Evolutionary conservation across 2,797 vertebrate genomes (phyloP), one percentile per base, ranked within the genome.

Genomic region (Poecile montanus): DNA sequence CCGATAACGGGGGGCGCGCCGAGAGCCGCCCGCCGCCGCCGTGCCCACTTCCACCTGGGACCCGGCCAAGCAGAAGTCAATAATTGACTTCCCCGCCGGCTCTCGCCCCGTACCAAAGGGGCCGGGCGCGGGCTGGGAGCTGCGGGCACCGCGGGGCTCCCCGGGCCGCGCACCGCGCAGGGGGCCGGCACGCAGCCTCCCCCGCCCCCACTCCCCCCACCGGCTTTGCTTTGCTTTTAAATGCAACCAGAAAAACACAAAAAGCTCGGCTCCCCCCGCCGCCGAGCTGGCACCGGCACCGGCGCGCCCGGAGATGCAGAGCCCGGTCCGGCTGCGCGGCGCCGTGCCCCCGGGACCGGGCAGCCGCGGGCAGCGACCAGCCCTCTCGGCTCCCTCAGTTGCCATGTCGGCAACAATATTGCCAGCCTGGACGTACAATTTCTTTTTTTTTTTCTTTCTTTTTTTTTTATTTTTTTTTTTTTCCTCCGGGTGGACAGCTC

Each of bases 1-100:
- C 67, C 86, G 94, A 95, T 95, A 94, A 96, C 89, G 81, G 85
- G 76, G 68, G 56, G 62, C 71, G 67, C 42, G 65, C 78, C 79
- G 79, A 34, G 68, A 65, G 89, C 82, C 78, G 40, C 91, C 78
- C 65, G 68, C 72, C 40, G 29, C 71, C 34, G 53, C 66, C 10
- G 71, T 81, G 90, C 88, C 95, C 90, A 40, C 78, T 67, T 53
- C 88, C 68, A 61, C 79, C 89, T 53, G 92, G 92, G 91, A n/a
- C 85, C 45, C 12, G 38, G n/a, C 75, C 87, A 61, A 38, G 74
- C 71, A 18, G 22, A 30, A 73, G 82, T 76, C 74, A 82, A 63
- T 85, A 40, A 91, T 78, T 91, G 81, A 82, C 92, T 80, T 73
- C 78, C 36, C 81, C 61, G 82, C 56, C 79, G 75, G 65, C 74